These are phyloP conservation scores for Chascanopsetta lugubris DNA, from an alignment of 2,113 vertebrate genomes.

Conservation along the genomic window DNA sequence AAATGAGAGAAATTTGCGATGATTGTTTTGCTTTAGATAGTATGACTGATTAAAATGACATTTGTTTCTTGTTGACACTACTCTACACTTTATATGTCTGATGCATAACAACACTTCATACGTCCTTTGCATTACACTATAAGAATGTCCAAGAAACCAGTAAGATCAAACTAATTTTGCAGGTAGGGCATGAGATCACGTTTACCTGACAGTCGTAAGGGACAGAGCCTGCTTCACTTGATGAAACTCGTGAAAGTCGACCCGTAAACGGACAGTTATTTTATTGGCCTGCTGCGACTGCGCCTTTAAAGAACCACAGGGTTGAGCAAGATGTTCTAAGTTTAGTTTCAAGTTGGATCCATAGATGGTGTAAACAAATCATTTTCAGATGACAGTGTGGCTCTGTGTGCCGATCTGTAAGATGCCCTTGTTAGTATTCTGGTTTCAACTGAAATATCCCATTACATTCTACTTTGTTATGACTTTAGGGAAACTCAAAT, in stretches of 20 bases:
- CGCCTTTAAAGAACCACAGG: slow-evolving; percentile 40
- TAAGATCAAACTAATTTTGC: slow-evolving; percentile 57
- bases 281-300: slow-evolving; percentile 44
- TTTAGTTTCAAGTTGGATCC: too few species aligned
- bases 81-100: slow-evolving; percentile 6
- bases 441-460: too few species aligned
- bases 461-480: too few species aligned
- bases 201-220: slow-evolving; percentile 14
- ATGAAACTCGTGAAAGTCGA: slow-evolving; percentile 24
- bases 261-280: too few species aligned
- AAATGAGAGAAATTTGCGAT: neutral
- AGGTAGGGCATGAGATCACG: slow-evolving; percentile 10
- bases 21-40: slow-evolving; percentile 19
- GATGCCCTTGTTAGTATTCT: too few species aligned
- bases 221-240: neutral
- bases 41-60: slow-evolving; percentile 12
- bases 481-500: too few species aligned
- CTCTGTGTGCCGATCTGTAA: too few species aligned
- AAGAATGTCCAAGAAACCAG: slow-evolving; percentile 33
- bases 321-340: slow-evolving; percentile 32
- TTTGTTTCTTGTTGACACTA: too few species aligned
- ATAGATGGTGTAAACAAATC: too few species aligned
- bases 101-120: slow-evolving; percentile 52
- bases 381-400: too few species aligned
- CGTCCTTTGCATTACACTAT: slow-evolving; percentile 52